A percentile compares a stretch with the other conserved stretches of the same genome.
These are phyloP conservation scores for Orthosia incerta DNA, from an alignment of 2,888 invertebrate genomes.

Conservation along the genomic window DNA sequence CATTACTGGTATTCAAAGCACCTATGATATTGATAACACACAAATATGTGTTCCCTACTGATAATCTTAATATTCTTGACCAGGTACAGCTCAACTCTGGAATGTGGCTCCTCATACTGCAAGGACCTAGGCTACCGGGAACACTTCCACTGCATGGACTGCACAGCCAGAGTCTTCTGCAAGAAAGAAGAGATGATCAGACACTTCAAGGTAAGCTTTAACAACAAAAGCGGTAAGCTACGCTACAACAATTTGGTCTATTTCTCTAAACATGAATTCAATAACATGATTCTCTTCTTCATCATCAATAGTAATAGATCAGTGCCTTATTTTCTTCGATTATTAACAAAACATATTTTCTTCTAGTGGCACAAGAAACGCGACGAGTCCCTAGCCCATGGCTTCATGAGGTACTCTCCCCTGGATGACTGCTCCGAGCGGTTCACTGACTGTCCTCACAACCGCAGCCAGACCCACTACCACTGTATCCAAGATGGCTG, in stretches of 20 bases:
- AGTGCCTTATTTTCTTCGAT: not conserved
- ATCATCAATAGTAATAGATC: not conserved
- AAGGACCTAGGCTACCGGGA: constrained; percentile 97
- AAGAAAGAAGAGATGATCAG: constrained; percentile 99
- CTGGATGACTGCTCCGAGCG: constrained; percentile 98
- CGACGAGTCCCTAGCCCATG: constrained; percentile 98
- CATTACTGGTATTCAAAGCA: not conserved
- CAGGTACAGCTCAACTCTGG: constrained; percentile 94
- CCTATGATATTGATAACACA: not conserved
- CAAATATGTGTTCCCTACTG: not conserved
- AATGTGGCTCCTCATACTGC: constrained; percentile 96
- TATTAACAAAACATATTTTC: not conserved
- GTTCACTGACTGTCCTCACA: constrained; percentile 97
- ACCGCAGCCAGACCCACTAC: constrained; percentile 98
- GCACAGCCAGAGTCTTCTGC: constrained; percentile 96
- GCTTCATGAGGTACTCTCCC: constrained; percentile 98
- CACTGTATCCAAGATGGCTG: constrained; percentile 98
- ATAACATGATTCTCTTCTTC: not conserved
- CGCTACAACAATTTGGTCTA: not conserved
- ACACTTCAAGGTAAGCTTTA: constrained; percentile 93
- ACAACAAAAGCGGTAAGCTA: not conserved
- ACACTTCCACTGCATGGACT: constrained; percentile 97
- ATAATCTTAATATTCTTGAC: constrained; percentile 1
- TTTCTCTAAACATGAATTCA: not conserved
- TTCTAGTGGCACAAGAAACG: constrained; percentile 99